phyloP scores from a whole-genome alignment of 2,113 vertebrate genomes.

The Cebidichthys violaceus region DNA sequence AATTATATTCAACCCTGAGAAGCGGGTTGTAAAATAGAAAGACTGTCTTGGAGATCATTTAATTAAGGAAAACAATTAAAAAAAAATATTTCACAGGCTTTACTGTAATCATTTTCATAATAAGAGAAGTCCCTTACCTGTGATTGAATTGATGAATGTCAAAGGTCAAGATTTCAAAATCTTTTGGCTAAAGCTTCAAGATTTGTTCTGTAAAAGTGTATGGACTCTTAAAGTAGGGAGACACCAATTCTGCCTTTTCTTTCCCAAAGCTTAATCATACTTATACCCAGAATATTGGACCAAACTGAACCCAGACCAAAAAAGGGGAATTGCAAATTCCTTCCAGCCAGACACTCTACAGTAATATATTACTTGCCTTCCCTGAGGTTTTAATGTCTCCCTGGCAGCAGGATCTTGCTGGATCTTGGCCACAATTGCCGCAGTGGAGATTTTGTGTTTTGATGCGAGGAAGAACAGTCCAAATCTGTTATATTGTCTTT shows the following conservation, averaged over 20 bases:
- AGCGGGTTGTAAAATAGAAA: background rate
- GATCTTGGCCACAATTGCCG: slow-evolving; percentile 17
- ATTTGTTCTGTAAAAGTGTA: background rate
- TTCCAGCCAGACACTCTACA: background rate
- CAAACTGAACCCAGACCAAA: background rate
- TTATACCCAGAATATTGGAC: background rate
- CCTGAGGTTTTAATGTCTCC: slow-evolving; percentile 13
- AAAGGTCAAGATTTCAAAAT: background rate
- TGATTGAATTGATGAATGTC: background rate
- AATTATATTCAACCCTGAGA: background rate
- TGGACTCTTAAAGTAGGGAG: background rate
- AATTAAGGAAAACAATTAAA: background rate
- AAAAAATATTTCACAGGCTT: background rate
- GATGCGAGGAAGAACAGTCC: background rate
- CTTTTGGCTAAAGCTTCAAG: background rate
- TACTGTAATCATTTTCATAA: background rate
- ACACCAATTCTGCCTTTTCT: background rate
- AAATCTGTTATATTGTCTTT: slow-evolving; percentile 10
- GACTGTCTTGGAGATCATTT: background rate
- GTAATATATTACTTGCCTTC: background rate
- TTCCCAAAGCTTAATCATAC: background rate
- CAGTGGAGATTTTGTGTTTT: slow-evolving; percentile 10
- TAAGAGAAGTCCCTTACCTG: background rate
- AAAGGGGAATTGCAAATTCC: background rate
- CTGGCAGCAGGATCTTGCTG: slow-evolving; percentile 12